Base-by-base conservation (phyloP, 1,140 invertebrate species). In the Branchinecta lindahli region DNA sequence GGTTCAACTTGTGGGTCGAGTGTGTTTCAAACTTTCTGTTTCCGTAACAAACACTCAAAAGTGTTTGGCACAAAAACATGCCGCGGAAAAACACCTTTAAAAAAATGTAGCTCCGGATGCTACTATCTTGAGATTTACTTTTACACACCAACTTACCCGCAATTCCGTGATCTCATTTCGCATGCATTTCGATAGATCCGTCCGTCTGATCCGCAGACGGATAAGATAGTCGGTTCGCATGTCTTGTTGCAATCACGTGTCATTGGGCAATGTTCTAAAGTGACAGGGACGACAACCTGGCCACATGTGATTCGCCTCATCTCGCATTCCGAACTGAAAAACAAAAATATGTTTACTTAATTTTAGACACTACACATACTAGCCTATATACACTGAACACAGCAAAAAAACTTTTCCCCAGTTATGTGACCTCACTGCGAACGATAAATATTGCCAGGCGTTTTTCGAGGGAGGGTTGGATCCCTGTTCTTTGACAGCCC, bases 121-220 rank as follows among this genome's bases (percentile, higher is more conserved):
- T 33, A 5, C 33, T 3, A 33, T 33, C 33, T 1, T 33, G 33
- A 33, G 33, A 5, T 33, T 33, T 33, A 33, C 33, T 33, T 33
- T 33, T 3, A 33, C 33, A 33, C 5, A 33, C 33, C 3, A 9
- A 80, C 81, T 82, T 78, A 90, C 88, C 91, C 91, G 79, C 91
- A 95, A 78, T 94, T 94, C 77, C 90, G 86, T 76, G 87, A 85
- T 77, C 88, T 88, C 91, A 96, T 94, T 77, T 93, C 88, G 77
- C 94, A 96, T 78, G 92, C 88, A 78, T 91, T 95, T 74, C 87
- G 85, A 81, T 96, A 96, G 74, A 94, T 88, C 76, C 89, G 87
- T 76, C 90, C 91, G 77, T 97, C 92, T 8, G 89, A 94, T 44
- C 90, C 92, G 78, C 94, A 96, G 66, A 96, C 91, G 74, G 90